Evolutionary conservation across 2,888 invertebrate genomes (phyloP), one percentile per base, ranked within the genome.

Genomic region (Erynnis tages): DNA sequence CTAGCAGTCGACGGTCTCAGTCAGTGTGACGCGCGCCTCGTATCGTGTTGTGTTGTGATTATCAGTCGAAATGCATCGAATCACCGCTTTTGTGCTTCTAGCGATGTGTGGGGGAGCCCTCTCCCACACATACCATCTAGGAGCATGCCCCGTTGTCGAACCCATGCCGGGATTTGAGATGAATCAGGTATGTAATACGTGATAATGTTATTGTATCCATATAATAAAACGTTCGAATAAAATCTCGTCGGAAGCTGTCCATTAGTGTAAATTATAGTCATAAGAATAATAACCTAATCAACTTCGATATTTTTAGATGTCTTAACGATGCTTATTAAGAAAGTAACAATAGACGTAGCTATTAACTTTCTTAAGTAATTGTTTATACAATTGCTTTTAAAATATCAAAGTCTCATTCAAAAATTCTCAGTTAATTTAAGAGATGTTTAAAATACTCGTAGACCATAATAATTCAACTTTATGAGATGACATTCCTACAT

Each of bases 161-260:
- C 94, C 95, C 0, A 91, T 93, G 91, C 79, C 90, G 0, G 91
- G 91, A 48, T 96, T 96, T 71, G 91, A 94, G 54, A 95, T 95
- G 93, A 92, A 91, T 58, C 91, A 88, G 91, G 96, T 95, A 88
- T 91, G 96, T 95, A 58, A 40, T 21, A 14, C 4, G 19, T n/a
- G 7, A 1, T 10, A 14, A 27, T 10, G 6, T 13, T n/a, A 23
- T 30, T 11, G 2, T 32, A 6, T 37, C n/a, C 16, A 2, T 34
- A 10, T 44, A 2, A 5, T 34, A 13, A 2, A 23, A 16, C 23
- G 16, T 40, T 32, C 11, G 10, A 49, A 7, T 4, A 10, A 1
- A 21, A 19, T 11, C 11, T 4, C 40, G 11, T 8, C 41, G 49
- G 49, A 49, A 16, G 41, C 19, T 16, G 8, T 41, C 49, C 11